Percentiles rank a stretch among this genome's conserved stretches.
Evolutionary conservation across 2,113 vertebrate genomes (phyloP).

Genomic region (Zosterops borbonicus): DNA sequence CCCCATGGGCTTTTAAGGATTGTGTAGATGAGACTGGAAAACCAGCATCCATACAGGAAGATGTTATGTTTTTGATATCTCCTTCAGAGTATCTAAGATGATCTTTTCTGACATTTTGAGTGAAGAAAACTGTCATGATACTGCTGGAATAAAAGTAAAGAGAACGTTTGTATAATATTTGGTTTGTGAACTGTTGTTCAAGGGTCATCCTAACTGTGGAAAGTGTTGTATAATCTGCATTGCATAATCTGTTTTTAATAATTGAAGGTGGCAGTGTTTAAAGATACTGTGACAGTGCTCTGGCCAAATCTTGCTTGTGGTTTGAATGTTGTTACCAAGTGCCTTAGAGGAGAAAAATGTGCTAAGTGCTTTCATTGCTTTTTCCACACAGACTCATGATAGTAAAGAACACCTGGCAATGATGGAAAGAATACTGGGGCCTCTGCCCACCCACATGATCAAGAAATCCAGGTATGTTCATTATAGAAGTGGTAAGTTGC

Average conservation of each 20-base stretch:
- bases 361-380: neutral
- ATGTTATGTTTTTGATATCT: neutral
- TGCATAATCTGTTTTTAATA: neutral
- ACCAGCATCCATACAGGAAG: neutral
- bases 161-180: neutral
- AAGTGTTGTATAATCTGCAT: neutral
- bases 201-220: neutral
- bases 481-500: neutral
- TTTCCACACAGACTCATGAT: slow-evolving; percentile 86
- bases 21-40: neutral
- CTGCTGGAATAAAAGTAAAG: neutral
- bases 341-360: neutral
- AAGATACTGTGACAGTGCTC: neutral
- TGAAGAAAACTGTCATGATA: neutral
- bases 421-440: slow-evolving; percentile 95
- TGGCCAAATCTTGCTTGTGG: neutral
- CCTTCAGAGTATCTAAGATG: neutral
- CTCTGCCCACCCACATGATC: slow-evolving; percentile 88
- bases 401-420: slow-evolving; percentile 97
- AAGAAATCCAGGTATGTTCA: slow-evolving; percentile 88
- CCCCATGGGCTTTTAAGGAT: neutral
- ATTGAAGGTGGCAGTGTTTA: neutral
- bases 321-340: neutral
- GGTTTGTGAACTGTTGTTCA: neutral
- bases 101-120: neutral